Conservation (phyloP, 37 sponge, comb jelly and placozoan species). For the Ephydatia muelleri region DNA sequence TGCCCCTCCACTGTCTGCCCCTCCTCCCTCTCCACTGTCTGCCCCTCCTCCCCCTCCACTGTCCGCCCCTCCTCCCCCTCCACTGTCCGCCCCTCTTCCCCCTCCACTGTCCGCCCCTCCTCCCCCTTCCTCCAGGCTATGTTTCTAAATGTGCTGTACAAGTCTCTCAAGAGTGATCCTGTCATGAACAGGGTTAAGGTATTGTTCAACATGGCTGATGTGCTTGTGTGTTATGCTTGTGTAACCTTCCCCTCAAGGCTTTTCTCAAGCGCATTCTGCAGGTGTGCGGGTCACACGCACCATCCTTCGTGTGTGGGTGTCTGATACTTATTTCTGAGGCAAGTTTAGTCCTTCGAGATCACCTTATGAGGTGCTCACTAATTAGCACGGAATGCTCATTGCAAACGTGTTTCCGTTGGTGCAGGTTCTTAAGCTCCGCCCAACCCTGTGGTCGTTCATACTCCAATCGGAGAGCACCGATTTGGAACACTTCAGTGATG, state of each 20-base stretch:
- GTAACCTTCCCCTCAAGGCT: constrained; percentile 37
- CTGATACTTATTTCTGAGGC: constrained; percentile 84
- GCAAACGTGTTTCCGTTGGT: not conserved
- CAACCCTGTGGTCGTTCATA: constrained; percentile 70
- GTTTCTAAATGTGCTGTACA: constrained; percentile 95
- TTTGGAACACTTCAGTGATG: constrained; percentile 75
- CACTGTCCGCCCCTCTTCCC: no score
- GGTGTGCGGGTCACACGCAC: constrained; percentile 54
- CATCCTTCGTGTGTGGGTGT: constrained; percentile 84
- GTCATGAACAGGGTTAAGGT: constrained; percentile 73
- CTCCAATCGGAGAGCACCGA: constrained; percentile 67
- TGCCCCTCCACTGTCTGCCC: no score
- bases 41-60: no score
- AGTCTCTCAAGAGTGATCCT: constrained; percentile 92
- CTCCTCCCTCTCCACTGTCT: no score
- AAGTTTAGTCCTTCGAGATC: not conserved
- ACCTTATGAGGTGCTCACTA: no score
- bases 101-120: no score
- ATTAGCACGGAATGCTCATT: no score
- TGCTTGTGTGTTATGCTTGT: not conserved
- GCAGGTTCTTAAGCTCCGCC: constrained; percentile 66
- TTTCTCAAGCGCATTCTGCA: constrained; percentile 90
- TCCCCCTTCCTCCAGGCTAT: constrained; percentile 50
- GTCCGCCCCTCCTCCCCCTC: no score
- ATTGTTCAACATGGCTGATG: not conserved